phyloP scores from a whole-genome alignment of 2,888 invertebrate genomes.

The Noctua comes region DNA sequence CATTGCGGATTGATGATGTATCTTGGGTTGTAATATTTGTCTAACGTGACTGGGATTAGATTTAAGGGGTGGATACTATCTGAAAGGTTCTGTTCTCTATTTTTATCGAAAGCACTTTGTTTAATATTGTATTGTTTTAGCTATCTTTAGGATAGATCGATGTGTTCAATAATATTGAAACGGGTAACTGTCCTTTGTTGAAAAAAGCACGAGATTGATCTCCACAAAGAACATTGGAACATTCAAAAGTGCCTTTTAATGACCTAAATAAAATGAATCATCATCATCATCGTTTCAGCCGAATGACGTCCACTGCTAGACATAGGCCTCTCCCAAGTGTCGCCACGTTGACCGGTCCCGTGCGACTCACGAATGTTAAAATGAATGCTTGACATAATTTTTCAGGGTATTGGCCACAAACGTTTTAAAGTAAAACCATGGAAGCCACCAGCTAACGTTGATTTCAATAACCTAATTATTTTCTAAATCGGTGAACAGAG shows the following conservation, averaged over 20 bases:
- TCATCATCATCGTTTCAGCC: too few relatives aligned
- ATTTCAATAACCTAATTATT: not conserved
- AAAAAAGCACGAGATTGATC: not conserved
- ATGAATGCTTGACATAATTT: not conserved
- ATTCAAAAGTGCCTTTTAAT: not conserved
- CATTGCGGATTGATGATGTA: conserved; percentile 56
- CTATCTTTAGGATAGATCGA: not conserved
- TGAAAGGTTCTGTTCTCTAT: not conserved
- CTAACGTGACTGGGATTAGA: conserved; percentile 25
- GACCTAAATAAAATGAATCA: too few relatives aligned
- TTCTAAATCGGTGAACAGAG: not conserved
- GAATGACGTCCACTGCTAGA: too few relatives aligned
- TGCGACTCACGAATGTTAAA: not conserved
- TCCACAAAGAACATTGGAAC: too few relatives aligned
- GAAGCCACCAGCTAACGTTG: not conserved
- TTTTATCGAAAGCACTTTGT: conserved; percentile 3
- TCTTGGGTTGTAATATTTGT: conserved; percentile 48
- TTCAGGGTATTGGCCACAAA: not conserved
- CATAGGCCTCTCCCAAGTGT: too few relatives aligned
- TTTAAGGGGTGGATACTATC: not conserved
- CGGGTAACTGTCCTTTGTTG: not conserved
- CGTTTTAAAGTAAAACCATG: not conserved
- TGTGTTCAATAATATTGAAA: not conserved
- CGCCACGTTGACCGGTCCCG: too few relatives aligned
- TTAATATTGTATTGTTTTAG: not conserved